Evolutionary conservation across 92 coral and sea anemone genomes (phyloP).

Genomic region (Ricordea florida): DNA sequence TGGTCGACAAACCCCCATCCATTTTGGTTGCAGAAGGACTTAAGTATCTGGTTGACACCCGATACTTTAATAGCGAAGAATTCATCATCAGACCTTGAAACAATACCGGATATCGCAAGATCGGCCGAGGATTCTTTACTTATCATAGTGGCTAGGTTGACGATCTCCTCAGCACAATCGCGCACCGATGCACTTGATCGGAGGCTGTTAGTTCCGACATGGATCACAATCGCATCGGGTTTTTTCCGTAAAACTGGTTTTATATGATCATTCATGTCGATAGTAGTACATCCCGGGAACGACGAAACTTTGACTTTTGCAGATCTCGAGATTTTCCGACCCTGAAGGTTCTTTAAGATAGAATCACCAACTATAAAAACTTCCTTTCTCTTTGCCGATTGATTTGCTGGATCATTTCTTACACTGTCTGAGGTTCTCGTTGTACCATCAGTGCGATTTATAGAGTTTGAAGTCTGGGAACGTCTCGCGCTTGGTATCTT

Average conservation of each 20-base stretch:
- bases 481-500: slow-evolving; percentile 8
- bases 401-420: no score
- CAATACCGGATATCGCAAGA: slow-evolving; percentile 14
- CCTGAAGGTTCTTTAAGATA: not conserved
- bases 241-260: slow-evolving; percentile 12
- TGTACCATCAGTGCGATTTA: not conserved
- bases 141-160: not conserved
- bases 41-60: slow-evolving; percentile 13
- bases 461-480: slow-evolving; percentile 2
- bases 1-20: slow-evolving; percentile 25
- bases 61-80: not conserved
- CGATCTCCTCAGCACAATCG: slow-evolving; percentile 31
- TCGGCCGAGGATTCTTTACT: not conserved
- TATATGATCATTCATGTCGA: slow-evolving; percentile 33
- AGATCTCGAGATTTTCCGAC: not conserved
- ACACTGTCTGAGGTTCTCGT: slow-evolving; percentile 1
- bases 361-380: slow-evolving; percentile 5
- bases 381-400: no score
- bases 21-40: slow-evolving; percentile 14
- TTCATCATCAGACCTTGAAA: slow-evolving; percentile 8
- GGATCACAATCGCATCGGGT: slow-evolving; percentile 8
- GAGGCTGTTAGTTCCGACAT: slow-evolving; percentile 41
- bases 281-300: slow-evolving; percentile 16
- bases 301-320: not conserved
- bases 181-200: slow-evolving; percentile 2